Conservation (phyloP, 2,888 invertebrate genomes). For the Sminthurinus aureus region DNA sequence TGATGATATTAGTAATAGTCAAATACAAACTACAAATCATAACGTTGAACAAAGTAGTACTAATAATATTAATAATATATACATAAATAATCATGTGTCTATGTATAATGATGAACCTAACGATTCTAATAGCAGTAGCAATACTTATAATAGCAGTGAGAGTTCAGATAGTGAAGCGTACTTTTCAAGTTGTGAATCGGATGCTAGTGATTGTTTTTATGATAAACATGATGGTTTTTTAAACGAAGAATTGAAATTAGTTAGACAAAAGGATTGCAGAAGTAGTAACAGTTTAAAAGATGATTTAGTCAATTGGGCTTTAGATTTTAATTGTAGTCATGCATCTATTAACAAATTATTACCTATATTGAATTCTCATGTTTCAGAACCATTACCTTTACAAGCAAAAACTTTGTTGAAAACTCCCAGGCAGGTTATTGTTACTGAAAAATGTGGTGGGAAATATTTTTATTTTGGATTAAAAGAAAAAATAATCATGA, state of each 20-base stretch:
- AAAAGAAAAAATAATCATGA: background rate
- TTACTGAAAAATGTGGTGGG: background rate
- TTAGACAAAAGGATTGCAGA: background rate
- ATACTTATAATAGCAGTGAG: too few species aligned
- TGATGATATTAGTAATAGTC: background rate
- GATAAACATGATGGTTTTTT: background rate
- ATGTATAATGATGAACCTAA: too few species aligned
- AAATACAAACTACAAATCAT: background rate
- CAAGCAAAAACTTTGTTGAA: background rate
- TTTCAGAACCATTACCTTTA: background rate
- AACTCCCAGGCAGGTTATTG: background rate
- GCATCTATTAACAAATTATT: background rate
- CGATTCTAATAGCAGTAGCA: too few species aligned
- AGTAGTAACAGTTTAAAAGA: background rate
- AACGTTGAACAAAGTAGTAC: too few species aligned
- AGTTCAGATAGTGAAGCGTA: too few species aligned
- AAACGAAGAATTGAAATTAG: background rate
- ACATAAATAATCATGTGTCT: too few species aligned
- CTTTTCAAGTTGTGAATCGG: background rate
- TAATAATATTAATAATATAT: too few species aligned
- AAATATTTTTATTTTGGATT: constrained; percentile 8
- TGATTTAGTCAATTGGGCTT: background rate
- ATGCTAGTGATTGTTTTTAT: background rate
- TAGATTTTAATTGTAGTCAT: background rate
- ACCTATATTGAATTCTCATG: background rate